Evolutionary conservation across 1,140 invertebrate genomes (phyloP).

Genomic region (Drosophila fuyamai): DNA sequence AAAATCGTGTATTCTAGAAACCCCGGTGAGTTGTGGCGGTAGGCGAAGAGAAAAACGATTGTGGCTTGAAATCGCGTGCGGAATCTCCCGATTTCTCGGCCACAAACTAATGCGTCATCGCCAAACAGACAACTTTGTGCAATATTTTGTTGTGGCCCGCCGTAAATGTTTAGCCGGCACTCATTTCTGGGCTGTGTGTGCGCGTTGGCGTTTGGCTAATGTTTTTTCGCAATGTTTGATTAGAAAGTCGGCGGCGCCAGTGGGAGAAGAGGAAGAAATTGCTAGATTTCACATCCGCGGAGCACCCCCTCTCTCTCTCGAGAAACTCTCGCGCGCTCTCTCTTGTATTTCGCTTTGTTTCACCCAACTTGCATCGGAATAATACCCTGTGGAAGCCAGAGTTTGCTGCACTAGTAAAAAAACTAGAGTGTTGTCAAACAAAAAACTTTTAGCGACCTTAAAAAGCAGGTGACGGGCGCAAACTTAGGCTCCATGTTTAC

Average conservation of each 20-base stretch:
- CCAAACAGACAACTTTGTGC: conserved; percentile 34
- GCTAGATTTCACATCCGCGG: conserved; percentile 47
- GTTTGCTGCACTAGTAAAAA: neutral
- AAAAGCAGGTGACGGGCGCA: neutral
- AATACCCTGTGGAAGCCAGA: conserved; percentile 8
- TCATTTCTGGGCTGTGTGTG: conserved; percentile 11
- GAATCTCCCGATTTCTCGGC: conserved; percentile 33
- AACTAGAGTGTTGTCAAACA: too few relatives aligned
- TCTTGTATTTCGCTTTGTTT: conserved; percentile 39
- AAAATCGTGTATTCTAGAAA: neutral
- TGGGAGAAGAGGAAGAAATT: conserved; percentile 24
- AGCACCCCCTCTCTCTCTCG: conserved; percentile 6
- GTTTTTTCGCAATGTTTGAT: conserved; percentile 63
- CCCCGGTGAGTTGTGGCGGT: neutral
- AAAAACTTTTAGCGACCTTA: neutral
- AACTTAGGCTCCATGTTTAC: neutral
- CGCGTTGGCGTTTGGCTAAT: conserved; percentile 27
- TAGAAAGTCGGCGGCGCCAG: conserved; percentile 67
- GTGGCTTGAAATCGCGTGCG: conserved; percentile 4
- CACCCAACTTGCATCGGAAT: conserved; percentile 32
- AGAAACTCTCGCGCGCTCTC: conserved; percentile 21
- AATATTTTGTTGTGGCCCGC: conserved; percentile 51
- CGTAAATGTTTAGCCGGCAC: conserved; percentile 59
- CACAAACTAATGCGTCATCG: conserved; percentile 77
- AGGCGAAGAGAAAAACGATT: neutral